Conservation (phyloP, 2,888 invertebrate species). For the Hydrotaea cyrtoneurina region DNA sequence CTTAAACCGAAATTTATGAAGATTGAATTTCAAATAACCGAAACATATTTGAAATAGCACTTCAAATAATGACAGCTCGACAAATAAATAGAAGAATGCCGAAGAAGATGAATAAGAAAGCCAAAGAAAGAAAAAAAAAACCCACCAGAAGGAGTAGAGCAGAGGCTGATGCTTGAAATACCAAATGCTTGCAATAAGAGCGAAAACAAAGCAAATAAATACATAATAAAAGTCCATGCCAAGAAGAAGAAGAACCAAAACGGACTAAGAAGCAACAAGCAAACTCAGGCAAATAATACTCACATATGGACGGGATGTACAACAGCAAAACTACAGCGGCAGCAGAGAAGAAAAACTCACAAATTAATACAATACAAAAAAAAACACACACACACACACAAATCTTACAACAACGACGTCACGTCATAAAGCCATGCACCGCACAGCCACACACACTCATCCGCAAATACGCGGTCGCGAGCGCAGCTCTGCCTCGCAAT, state of each 20-base stretch:
- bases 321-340: not conserved
- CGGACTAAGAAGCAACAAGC: conserved; percentile 46
- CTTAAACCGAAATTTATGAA: not conserved
- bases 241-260: not conserved
- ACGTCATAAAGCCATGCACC: conserved; percentile 17
- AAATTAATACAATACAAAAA: conserved; percentile 5
- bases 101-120: not conserved
- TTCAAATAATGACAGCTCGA: conserved; percentile 21
- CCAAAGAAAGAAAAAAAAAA: not conserved
- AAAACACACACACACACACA: not conserved
- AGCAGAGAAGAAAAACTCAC: conserved; percentile 1
- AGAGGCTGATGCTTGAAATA: not conserved
- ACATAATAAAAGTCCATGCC: not conserved
- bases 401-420: not conserved
- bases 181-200: conserved; percentile 16
- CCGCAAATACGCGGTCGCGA: not conserved
- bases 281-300: conserved; percentile 20
- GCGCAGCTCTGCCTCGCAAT: not conserved
- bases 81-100: conserved; percentile 17
- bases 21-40: conserved; percentile 12
- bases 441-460: not conserved
- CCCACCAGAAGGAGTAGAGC: not conserved
- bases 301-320: conserved; percentile 21
- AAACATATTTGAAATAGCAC: conserved; percentile 4
- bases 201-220: too few species aligned